Evolutionary conservation across 1,140 invertebrate genomes (phyloP).

Genomic region (Scaptomyza pallida): DNA sequence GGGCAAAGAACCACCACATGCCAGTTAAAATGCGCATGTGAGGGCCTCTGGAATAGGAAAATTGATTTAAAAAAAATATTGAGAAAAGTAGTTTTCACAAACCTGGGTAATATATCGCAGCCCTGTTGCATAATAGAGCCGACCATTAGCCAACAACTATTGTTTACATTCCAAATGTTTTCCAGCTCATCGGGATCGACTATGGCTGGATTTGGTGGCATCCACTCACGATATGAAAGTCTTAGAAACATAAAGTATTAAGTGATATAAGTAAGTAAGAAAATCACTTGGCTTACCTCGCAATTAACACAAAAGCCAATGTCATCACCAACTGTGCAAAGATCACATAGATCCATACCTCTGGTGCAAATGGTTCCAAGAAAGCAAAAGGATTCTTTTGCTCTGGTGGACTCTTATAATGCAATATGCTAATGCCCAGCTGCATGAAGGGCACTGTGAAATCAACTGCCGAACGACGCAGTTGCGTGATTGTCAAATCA

Average conservation of each 20-base stretch:
- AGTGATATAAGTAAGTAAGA: not conserved
- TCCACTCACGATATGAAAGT: conserved; percentile 94
- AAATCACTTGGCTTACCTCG: conserved; percentile 87
- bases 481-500: conserved; percentile 94
- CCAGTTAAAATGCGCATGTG: conserved; percentile 92
- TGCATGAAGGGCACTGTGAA: conserved; percentile 97
- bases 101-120: conserved; percentile 92
- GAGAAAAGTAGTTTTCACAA: conserved; percentile 71
- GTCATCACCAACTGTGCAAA: conserved; percentile 97
- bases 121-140: conserved; percentile 93
- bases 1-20: conserved; percentile 98
- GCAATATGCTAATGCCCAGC: conserved; percentile 93
- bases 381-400: conserved; percentile 96
- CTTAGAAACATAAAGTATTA: conserved; percentile 84
- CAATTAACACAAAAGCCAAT: conserved; percentile 94
- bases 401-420: conserved; percentile 94
- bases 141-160: conserved; percentile 91
- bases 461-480: conserved; percentile 92
- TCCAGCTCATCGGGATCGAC: conserved; percentile 89
- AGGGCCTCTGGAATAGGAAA: conserved; percentile 86
- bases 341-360: conserved; percentile 98
- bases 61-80: too few relatives aligned
- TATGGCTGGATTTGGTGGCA: conserved; percentile 91
- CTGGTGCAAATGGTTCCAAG: conserved; percentile 93
- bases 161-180: conserved; percentile 91